Percentiles rank a stretch among this genome's conserved stretches.
Conservation (phyloP, 2,888 invertebrate genomes). For the Altica lythri region DNA sequence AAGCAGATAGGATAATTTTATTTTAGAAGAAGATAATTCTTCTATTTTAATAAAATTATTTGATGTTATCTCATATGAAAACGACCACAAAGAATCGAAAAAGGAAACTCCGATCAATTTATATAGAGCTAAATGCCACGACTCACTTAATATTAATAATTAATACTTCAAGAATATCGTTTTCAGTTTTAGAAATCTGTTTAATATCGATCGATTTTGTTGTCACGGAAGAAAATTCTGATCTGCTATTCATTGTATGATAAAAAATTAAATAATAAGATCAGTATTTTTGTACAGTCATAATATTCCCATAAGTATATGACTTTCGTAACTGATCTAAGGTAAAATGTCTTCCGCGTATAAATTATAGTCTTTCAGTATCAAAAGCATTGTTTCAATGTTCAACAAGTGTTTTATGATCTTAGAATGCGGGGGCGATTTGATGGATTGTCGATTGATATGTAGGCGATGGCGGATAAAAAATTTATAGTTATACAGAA, state of each 20-base stretch:
- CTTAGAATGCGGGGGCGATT: conserved; percentile 27
- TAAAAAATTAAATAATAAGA: conserved; percentile 13
- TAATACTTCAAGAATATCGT: no score
- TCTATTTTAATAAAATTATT: no score
- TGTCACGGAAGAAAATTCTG: conserved; percentile 6
- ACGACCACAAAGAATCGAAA: no score
- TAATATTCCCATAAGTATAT: conserved; percentile 18
- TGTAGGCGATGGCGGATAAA: conserved; percentile 17
- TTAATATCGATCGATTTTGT: neutral
- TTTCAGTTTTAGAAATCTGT: neutral
- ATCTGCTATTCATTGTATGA: conserved; percentile 1
- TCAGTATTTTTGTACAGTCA: conserved; percentile 9
- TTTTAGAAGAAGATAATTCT: no score
- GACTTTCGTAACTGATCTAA: conserved; percentile 21
- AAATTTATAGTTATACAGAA: conserved; percentile 6
- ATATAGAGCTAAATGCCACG: no score
- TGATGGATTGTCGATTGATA: conserved; percentile 25
- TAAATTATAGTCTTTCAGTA: conserved; percentile 30
- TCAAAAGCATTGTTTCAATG: conserved; percentile 27
- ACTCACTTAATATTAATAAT: no score
- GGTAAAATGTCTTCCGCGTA: conserved; percentile 30
- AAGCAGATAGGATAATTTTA: no score
- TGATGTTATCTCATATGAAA: no score
- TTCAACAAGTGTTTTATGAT: conserved; percentile 28
- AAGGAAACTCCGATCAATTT: no score